phyloP scores from a whole-genome alignment of 2,797 vertebrate genomes.

The Paguma larvata region DNA sequence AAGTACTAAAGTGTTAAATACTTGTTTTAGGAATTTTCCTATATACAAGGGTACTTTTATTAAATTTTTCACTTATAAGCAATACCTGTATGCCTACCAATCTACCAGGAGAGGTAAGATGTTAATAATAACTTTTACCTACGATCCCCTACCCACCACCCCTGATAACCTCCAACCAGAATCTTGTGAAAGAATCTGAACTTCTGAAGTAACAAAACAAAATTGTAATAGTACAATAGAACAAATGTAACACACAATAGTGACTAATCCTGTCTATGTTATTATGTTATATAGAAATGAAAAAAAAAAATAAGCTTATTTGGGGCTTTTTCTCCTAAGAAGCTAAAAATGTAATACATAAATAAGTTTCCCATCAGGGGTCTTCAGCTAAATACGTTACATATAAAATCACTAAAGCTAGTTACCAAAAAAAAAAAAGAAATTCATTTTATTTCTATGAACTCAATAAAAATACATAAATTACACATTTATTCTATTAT shows the following conservation, averaged over 20 bases:
- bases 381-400: constrained; percentile 33
- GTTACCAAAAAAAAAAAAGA: neutral
- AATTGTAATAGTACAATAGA: neutral
- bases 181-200: constrained; percentile 14
- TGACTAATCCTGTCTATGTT: neutral
- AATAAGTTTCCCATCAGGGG: neutral
- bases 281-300: constrained; percentile 17
- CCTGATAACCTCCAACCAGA: neutral
- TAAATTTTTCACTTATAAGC: constrained; percentile 39
- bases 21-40: neutral
- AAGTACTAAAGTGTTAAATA: constrained; percentile 9
- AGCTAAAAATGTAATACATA: neutral
- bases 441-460: neutral
- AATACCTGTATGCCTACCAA: neutral
- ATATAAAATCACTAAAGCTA: neutral
- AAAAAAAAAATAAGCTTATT: neutral
- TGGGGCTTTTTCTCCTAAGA: neutral
- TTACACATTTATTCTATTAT: neutral
- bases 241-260: neutral
- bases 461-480: constrained; percentile 55
- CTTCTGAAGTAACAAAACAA: constrained; percentile 45
- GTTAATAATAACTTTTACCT: neutral
- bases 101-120: neutral
- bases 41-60: constrained; percentile 14
- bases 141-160: neutral